Base-by-base conservation (phyloP, 35 echinoderm and acorn worm genomes). In the Patiria miniata region DNA sequence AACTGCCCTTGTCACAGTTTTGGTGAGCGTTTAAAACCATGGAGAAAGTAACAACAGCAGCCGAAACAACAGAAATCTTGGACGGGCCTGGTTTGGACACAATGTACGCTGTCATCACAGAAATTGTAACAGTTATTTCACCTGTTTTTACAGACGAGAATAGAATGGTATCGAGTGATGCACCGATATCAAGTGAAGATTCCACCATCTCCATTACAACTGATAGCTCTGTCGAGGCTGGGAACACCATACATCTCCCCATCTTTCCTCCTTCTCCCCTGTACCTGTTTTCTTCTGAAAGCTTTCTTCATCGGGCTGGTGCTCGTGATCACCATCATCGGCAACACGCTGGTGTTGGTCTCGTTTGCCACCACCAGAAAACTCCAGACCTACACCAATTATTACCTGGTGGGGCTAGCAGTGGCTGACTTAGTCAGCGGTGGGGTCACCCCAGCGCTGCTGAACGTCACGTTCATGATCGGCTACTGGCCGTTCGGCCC, bases 381-480 rank as follows among this genome's bases (percentile, higher is more conserved):
- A 54, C 52, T 93, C 14, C 78, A 80, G 34, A 84, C 77, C 1
- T 86, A 87, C 26, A 83, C 38, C 8, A 93, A 93, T 47, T 93
- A 87, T 44, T 93, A 77, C 23, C 79, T 93, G 39, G 60, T 87
- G 9, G 81, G 56, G 40, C 39, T 93, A 28, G 91, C 91, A 10
- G 52, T 93, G 32, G 91, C 85, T 19, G 91, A 93, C 54, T 50
- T 86, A 15, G 52, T 87, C 17, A 59, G 81, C 4, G 91, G 91
- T 2, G n/a, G 21, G 15, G 37, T 78, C 26, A 82, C 39, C 8
- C 82, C 77, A 26, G 39, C 57, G 28, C 47, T 91, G 7, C 84
- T 69, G 17, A 61, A 59, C 6, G 19, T 30, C 17, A 39, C 40
- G 23, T 86, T 36, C 36, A 26, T 86, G 23, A n/a, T 73, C 4